Evolutionary conservation across 2,113 vertebrate genomes (phyloP), one percentile per base, ranked within the genome.

Genomic region (Ictalurus furcatus): DNA sequence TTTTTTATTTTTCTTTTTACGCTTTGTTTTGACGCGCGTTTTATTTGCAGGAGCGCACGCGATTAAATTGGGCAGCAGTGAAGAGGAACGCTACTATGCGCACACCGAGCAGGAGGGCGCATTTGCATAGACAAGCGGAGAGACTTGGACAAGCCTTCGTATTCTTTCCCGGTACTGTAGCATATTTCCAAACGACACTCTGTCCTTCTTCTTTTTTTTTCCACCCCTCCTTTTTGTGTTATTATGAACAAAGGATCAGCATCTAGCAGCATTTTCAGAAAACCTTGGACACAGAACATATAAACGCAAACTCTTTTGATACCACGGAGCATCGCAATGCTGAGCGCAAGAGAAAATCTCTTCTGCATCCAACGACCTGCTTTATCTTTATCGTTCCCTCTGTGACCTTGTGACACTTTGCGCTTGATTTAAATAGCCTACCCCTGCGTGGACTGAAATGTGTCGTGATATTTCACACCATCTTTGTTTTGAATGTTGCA

Each of bases 51-150:
- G 69, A 79, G 48, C 73, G 54, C 87, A 80, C 84, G 37, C 48
- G 37, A 65, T 56, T 78, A 73, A 81, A 80, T 14, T 67, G 52
- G 30, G 80, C 59, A 48, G 58, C 65, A 85, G 30, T 71, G 87
- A 88, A 90, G 93, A 91, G 94, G 93, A 95, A 94, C 94, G 92
- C 92, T 92, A 94, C 91, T 94, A 90, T 93, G 95, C 95, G 93
- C 94, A 92, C 93, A 92, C 93, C 92, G 89, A 93, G 94, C 76
- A 82, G 94, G 96, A 96, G 96, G 95, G 96, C 96, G 96, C 95
- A 87, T 96, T 94, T 95, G 95, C 92, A 92, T 93, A 96, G 96
- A 96, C 95, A 90, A 94, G 94, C 92, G 92, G 94, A 94, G 94
- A 94, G 92, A 87, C 94, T 93, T 93, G 93, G 92, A 95, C 93